A percentile compares a stretch with the other conserved stretches of the same genome.
phyloP scores from a whole-genome alignment of 2,113 vertebrate genomes.

The Delphinapterus leucas region DNA sequence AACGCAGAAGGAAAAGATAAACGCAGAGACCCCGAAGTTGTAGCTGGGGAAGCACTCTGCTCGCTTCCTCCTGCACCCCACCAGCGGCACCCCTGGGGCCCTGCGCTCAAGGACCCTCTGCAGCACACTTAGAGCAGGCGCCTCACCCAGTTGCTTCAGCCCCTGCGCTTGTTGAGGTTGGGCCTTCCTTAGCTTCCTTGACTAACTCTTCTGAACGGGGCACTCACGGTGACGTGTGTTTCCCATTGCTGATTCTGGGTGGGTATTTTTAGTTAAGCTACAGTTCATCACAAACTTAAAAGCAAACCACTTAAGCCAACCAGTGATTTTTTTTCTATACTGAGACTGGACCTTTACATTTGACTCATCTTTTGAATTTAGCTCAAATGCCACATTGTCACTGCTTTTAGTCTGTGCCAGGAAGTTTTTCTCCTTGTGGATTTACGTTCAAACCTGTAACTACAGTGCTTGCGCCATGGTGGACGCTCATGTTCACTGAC shows the following conservation, averaged over 20 bases:
- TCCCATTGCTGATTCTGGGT: neutral
- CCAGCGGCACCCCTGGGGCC: fast-evolving
- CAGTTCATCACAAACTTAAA: constrained; percentile 46
- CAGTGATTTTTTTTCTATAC: neutral
- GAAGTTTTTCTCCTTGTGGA: neutral
- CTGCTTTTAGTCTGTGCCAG: neutral
- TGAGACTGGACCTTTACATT: constrained; percentile 38
- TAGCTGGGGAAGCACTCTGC: neutral
- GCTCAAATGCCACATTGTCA: neutral
- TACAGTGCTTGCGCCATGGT: neutral
- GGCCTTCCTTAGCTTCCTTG: neutral
- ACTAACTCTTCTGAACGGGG: neutral
- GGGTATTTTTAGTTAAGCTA: constrained; percentile 34
- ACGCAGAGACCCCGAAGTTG: neutral
- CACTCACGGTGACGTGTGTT: neutral
- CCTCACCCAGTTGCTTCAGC: fast-evolving
- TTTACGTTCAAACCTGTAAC: neutral
- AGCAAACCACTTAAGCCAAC: neutral
- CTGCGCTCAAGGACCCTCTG: fast-evolving
- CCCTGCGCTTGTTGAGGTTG: fast-evolving
- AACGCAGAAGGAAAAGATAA: neutral
- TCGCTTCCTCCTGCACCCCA: fast-evolving
- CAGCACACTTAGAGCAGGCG: fast-evolving
- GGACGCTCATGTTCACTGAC: neutral
- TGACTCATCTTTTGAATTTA: constrained; percentile 33